Percentiles rank a stretch among this genome's conserved stretches.
phyloP scores from a whole-genome alignment of 2,888 invertebrate genomes.

The Eutolmus rufibarbis region DNA sequence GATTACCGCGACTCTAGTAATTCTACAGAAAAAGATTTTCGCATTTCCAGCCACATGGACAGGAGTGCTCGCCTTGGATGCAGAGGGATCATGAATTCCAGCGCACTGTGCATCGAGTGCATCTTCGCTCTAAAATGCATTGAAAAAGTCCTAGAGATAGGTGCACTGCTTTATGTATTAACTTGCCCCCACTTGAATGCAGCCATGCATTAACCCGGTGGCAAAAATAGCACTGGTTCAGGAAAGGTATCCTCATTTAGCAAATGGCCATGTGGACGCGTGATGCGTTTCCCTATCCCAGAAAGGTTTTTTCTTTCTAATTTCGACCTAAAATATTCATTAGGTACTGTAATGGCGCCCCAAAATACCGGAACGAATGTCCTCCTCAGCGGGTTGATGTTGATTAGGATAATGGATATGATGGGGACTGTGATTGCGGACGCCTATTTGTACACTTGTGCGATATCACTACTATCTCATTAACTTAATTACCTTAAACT shows the following conservation, averaged over 20 bases:
- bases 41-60: background rate
- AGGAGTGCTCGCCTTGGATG: background rate
- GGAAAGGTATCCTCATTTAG: background rate
- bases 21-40: background rate
- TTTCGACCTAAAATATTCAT: background rate
- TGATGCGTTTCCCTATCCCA: background rate
- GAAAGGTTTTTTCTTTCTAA: background rate
- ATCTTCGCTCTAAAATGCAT: background rate
- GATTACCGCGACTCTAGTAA: background rate
- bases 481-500: constrained; percentile 39
- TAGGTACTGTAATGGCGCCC: background rate
- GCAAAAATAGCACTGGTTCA: background rate
- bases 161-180: background rate
- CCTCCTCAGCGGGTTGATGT: background rate
- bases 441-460: background rate
- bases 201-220: background rate
- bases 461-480: background rate
- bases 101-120: background rate
- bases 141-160: background rate
- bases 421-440: constrained; percentile 12
- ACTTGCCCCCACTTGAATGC: background rate
- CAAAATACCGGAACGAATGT: background rate
- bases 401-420: constrained; percentile 17
- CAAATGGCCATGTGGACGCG: constrained; percentile 4
- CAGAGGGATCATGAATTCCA: background rate